Base-by-base conservation (phyloP, 2,888 invertebrate genomes). In the Andrena minutula region DNA sequence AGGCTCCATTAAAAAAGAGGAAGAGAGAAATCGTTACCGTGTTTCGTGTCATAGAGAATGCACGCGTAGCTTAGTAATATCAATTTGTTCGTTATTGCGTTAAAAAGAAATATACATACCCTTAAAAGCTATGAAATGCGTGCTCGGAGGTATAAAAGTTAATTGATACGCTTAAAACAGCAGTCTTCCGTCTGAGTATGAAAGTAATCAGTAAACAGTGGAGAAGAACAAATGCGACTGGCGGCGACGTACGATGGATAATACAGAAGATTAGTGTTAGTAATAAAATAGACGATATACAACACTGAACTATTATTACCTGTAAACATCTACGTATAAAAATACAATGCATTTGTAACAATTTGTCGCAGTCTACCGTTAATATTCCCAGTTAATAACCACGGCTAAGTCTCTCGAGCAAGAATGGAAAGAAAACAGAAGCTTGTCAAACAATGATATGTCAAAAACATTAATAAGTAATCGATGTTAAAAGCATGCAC, bases 321-420 rank as follows among this genome's bases (percentile, higher is more conserved):
- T 63, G 73, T 64, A 73, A 72, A 74, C 71, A 82, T 77, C 49
- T 70, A 75, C 74, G 26, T 81, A 80, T 82, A 84, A 83, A 83
- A 84, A 49, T 84, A 83, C 53, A 63, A 66, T 60, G 66, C 68
- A 76, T 63, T 73, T 71, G 23, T 71, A 83, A 82, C 75, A 68
- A 78, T 69, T 83, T 73, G 64, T 75, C 53, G 51, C 63, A 71
- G 41, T 78, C 63, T 58, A 53, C 23, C 74, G 68, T 70, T 66
- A 69, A 53, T 72, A 78, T 49, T 60, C 64, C 47, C 32, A 20
- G 58, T 70, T 65, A 76, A 63, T 49, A 30, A 41, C 12, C 60
- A 65, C n/a, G 23, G 56, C 23, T 56, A 51, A 51, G 32, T 63
- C 47, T 66, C 49, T n/a, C 49, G 49, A 72, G 69, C 26, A 60